Evolutionary conservation across 1,140 invertebrate genomes (phyloP).

Genomic region (Trigoniulus corallinus): DNA sequence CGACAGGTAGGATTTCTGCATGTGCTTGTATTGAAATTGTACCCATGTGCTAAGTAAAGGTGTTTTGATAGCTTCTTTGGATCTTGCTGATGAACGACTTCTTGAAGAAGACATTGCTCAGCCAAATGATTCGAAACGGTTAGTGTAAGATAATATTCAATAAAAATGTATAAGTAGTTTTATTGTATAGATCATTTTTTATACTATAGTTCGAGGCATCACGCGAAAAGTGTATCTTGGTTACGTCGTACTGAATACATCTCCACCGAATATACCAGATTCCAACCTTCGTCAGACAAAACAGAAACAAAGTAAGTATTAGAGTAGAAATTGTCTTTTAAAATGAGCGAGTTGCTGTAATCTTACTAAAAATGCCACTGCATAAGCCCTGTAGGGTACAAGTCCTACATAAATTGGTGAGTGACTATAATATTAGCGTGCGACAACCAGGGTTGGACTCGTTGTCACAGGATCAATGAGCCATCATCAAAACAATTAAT

Average conservation of each 20-base stretch:
- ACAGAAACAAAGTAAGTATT: constrained; percentile 55
- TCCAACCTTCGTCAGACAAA: constrained; percentile 89
- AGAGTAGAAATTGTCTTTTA: not conserved
- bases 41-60: not conserved
- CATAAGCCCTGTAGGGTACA: too few relatives aligned
- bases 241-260: constrained; percentile 96
- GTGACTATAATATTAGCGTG: too few relatives aligned
- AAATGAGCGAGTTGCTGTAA: too few relatives aligned
- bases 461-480: too few relatives aligned
- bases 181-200: constrained; percentile 17
- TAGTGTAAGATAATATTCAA: not conserved
- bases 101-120: constrained; percentile 81
- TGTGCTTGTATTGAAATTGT: not conserved
- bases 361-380: too few relatives aligned
- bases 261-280: constrained; percentile 93
- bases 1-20: constrained; percentile 17
- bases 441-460: too few relatives aligned
- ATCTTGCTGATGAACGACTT: constrained; percentile 79
- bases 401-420: too few relatives aligned
- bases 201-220: constrained; percentile 44
- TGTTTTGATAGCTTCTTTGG: constrained; percentile 40
- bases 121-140: constrained; percentile 67
- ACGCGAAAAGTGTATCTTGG: constrained; percentile 89
- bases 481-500: too few relatives aligned
- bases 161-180: constrained; percentile 3